Evolutionary conservation across 2,113 vertebrate genomes (phyloP).

Genomic region (Helogale parvula): DNA sequence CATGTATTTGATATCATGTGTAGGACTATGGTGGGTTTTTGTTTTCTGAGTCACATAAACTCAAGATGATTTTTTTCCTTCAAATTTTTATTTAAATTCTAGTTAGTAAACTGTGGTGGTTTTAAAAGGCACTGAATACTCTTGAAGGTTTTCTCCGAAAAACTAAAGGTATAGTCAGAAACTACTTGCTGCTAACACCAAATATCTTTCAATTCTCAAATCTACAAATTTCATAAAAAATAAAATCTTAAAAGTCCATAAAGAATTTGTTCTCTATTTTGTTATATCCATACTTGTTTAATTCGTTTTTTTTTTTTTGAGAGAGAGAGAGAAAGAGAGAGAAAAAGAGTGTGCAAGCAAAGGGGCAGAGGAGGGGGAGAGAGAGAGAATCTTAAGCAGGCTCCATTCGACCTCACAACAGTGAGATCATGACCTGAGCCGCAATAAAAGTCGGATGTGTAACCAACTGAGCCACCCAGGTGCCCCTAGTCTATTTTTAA

Average conservation of each 20-base stretch:
- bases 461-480: no score
- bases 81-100: no score
- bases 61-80: no score
- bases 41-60: no score
- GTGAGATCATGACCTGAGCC: no score
- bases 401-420: no score
- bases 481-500: background rate
- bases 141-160: background rate
- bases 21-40: background rate
- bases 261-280: slow-evolving; percentile 1
- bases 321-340: no score
- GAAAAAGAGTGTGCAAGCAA: no score
- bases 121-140: background rate
- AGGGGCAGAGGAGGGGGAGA: no score
- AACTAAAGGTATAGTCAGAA: background rate
- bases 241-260: background rate
- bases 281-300: background rate
- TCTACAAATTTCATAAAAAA: slow-evolving; percentile 20
- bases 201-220: background rate
- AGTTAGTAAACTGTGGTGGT: background rate
- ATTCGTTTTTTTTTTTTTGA: background rate
- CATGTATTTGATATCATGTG: background rate
- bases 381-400: no score
- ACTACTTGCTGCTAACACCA: background rate
- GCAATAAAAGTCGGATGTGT: no score